Percentiles rank a stretch among this genome's conserved stretches.
phyloP scores from a whole-genome alignment of 2,113 vertebrate genomes.

The Pseudopipra pipra region DNA sequence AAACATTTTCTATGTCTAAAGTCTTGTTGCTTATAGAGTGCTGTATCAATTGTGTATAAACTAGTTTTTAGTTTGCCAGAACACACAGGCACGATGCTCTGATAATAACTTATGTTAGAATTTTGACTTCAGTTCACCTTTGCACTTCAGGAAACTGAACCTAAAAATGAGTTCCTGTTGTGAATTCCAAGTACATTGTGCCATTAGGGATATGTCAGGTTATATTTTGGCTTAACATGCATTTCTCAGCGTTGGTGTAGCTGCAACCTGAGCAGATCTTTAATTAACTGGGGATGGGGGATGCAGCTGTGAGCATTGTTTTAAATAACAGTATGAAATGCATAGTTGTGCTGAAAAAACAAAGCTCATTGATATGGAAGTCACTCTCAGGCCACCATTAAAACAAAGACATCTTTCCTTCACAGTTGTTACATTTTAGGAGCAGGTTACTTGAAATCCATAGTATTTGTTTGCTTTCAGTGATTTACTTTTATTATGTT shows the following conservation, averaged over 20 bases:
- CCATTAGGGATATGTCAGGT: background rate
- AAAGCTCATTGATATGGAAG: constrained; percentile 1
- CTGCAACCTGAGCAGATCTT: background rate
- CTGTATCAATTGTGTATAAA: background rate
- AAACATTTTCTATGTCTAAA: background rate
- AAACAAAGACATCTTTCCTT: background rate
- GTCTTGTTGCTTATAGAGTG: background rate
- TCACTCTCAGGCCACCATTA: background rate
- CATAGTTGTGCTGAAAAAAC: background rate
- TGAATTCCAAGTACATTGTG: background rate
- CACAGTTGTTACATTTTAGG: background rate
- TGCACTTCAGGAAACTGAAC: background rate
- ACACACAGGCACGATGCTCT: background rate
- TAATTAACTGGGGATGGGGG: background rate
- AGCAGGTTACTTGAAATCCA: constrained; percentile 23
- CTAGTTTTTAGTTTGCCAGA: background rate
- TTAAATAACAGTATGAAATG: constrained; percentile 5
- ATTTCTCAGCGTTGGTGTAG: background rate
- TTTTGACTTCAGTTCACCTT: background rate
- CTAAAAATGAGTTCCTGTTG: background rate
- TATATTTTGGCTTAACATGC: background rate
- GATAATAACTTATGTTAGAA: background rate
- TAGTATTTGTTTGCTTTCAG: constrained; percentile 37
- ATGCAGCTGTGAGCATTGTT: background rate
- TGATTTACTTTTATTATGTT: constrained; percentile 56